Evolutionary conservation across 1,140 invertebrate species (phyloP).

Genomic region (Drosophila ogumai): DNA sequence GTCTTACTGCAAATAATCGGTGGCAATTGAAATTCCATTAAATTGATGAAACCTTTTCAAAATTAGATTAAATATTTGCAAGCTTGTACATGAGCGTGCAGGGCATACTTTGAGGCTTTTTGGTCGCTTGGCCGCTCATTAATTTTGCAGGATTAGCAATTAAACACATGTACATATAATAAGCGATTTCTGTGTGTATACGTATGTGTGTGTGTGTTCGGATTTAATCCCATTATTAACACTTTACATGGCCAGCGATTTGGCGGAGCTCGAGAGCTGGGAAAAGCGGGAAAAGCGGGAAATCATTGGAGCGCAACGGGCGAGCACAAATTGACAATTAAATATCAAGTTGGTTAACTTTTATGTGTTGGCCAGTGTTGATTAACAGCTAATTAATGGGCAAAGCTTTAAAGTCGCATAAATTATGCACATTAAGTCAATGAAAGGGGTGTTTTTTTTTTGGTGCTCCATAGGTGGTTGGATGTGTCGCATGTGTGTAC

Average conservation of each 20-base stretch:
- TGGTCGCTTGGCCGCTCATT: slow-evolving; percentile 33
- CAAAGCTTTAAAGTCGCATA: slow-evolving; percentile 61
- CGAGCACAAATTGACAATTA: slow-evolving; percentile 64
- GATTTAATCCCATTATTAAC: slow-evolving; percentile 54
- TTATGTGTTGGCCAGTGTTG: slow-evolving; percentile 51
- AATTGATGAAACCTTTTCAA: slow-evolving; percentile 31
- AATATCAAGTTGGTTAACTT: slow-evolving; percentile 64
- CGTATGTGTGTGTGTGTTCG: background rate
- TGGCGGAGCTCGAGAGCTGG: slow-evolving; percentile 16
- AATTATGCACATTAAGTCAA: slow-evolving; percentile 64
- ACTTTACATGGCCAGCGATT: slow-evolving; percentile 51
- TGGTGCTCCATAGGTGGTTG: background rate
- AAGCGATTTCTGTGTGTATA: slow-evolving; percentile 1
- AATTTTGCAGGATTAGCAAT: slow-evolving; percentile 58
- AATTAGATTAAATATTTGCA: slow-evolving; percentile 30
- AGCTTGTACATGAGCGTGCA: slow-evolving; percentile 2
- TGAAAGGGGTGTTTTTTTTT: slow-evolving; percentile 22
- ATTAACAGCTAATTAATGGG: slow-evolving; percentile 76
- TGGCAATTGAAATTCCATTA: slow-evolving; percentile 35
- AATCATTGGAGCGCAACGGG: slow-evolving; percentile 32
- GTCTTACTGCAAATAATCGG: background rate
- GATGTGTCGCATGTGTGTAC: background rate
- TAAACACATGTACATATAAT: slow-evolving; percentile 49
- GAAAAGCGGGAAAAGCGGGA: background rate
- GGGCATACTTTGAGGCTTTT: slow-evolving; percentile 35